phyloP scores from a whole-genome alignment of 2,113 vertebrate species.

The Cyphomyrus discorhynchus region DNA sequence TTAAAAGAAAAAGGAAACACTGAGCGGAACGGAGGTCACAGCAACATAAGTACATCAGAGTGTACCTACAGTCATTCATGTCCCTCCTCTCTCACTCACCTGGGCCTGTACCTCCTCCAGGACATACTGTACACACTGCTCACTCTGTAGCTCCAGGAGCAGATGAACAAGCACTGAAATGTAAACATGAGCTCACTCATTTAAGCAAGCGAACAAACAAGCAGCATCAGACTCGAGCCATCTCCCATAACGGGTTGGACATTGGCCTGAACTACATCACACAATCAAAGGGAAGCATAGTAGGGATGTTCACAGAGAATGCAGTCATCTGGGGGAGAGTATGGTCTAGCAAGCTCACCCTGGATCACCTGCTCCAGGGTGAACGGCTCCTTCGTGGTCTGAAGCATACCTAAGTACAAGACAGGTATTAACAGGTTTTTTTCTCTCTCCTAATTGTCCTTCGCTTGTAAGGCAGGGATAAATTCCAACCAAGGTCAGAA shows the following conservation, averaged over 20 bases:
- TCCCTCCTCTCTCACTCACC: conserved; percentile 57
- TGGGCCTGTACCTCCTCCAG: conserved; percentile 74
- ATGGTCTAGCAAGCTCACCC: conserved; percentile 58
- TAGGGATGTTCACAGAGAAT: background rate
- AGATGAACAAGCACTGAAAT: conserved; percentile 78
- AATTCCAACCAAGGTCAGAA: background rate
- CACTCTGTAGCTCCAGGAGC: conserved; percentile 67
- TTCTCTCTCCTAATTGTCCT: background rate
- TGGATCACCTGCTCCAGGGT: conserved; percentile 65
- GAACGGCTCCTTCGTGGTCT: conserved; percentile 60
- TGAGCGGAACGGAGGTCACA: background rate
- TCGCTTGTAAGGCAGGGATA: background rate
- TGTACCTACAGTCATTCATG: background rate
- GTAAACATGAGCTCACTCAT: background rate
- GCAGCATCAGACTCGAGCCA: background rate
- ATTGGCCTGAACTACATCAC: background rate
- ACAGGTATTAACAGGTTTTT: background rate
- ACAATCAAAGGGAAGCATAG: background rate
- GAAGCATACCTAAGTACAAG: conserved; percentile 65
- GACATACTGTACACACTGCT: conserved; percentile 61
- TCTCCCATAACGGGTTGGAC: background rate
- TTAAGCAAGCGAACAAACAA: background rate
- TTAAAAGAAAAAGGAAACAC: conserved; percentile 4
- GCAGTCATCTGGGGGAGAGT: background rate
- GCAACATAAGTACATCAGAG: background rate